Evolutionary conservation across 2,113 vertebrate species (phyloP).

Genomic region (Tachuris rubrigastra): DNA sequence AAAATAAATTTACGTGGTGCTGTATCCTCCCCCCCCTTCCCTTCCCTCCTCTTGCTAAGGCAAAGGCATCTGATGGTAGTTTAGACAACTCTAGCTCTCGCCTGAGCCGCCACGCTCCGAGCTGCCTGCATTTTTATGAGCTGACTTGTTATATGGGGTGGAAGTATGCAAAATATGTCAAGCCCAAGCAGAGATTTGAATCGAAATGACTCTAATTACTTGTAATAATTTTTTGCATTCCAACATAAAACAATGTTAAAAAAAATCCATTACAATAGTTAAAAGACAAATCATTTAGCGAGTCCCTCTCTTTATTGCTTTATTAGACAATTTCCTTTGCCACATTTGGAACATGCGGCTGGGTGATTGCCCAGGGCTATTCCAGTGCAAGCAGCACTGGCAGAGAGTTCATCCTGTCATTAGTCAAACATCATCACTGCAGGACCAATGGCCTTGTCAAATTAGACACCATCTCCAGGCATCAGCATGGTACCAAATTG

Average conservation of each 20-base stretch:
- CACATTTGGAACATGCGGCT: neutral
- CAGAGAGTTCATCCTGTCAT: conserved; percentile 25
- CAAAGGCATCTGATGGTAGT: conserved; percentile 25
- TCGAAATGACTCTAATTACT: conserved; percentile 74
- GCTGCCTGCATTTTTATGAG: conserved; percentile 71
- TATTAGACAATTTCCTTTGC: conserved; percentile 63
- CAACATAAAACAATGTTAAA: conserved; percentile 69
- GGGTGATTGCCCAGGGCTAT: conserved; percentile 47
- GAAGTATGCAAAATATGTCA: conserved; percentile 67
- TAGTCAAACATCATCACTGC: conserved; percentile 45
- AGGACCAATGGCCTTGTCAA: conserved; percentile 51
- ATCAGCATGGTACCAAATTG: neutral
- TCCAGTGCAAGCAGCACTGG: neutral
- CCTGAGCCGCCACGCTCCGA: neutral
- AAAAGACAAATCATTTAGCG: conserved; percentile 74
- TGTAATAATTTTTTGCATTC: conserved; percentile 76
- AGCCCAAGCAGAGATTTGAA: conserved; percentile 70
- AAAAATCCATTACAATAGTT: conserved; percentile 57
- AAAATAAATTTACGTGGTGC: neutral
- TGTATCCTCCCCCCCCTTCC: neutral
- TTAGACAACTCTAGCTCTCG: conserved; percentile 10
- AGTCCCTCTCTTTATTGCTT: conserved; percentile 52
- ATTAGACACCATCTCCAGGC: conserved; percentile 16
- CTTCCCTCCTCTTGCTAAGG: neutral
- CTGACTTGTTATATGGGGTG: conserved; percentile 54